These are phyloP conservation scores for Stictocephala bisonia DNA, from an alignment of 2,888 invertebrate species.

Conservation along the genomic window DNA sequence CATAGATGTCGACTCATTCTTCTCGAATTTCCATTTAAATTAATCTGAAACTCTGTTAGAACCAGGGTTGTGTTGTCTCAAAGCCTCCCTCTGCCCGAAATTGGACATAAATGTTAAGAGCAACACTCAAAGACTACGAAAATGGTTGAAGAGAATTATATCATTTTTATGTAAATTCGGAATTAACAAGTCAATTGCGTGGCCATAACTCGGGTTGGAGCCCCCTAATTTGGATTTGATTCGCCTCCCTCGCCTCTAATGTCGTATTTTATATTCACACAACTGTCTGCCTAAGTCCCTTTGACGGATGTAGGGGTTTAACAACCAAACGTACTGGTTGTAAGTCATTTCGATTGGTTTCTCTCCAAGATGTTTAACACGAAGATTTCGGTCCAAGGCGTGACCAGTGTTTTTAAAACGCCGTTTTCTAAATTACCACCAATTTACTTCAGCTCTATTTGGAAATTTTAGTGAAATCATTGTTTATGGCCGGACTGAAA, in stretches of 20 bases:
- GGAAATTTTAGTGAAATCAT: too few relatives aligned
- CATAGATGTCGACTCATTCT: neutral
- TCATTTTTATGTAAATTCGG: constrained; percentile 48
- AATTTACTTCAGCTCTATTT: too few relatives aligned
- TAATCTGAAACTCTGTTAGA: constrained; percentile 42
- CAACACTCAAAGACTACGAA: constrained; percentile 42
- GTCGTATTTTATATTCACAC: constrained; percentile 40
- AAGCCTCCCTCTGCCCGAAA: constrained; percentile 32
- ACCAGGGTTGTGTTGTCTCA: constrained; percentile 23
- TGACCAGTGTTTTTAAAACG: too few relatives aligned
- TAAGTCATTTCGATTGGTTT: constrained; percentile 3
- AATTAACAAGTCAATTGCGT: constrained; percentile 47
- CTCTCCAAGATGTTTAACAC: too few relatives aligned
- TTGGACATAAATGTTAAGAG: constrained; percentile 45
- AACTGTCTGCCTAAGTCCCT: constrained; percentile 18
- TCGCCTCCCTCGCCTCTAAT: constrained; percentile 27
- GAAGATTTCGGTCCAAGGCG: too few relatives aligned
- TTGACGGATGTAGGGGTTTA: constrained; percentile 38
- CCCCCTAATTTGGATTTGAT: constrained; percentile 43
- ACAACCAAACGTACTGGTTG: neutral
- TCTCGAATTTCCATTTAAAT: constrained; percentile 47
- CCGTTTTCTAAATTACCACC: too few relatives aligned
- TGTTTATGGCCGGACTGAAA: too few relatives aligned
- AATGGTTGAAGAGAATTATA: constrained; percentile 43
- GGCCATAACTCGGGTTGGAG: constrained; percentile 25